A percentile compares a stretch with the other conserved stretches of the same genome.
These are phyloP conservation scores for Zeus faber DNA, from an alignment of 2,113 vertebrate species.

Conservation along the genomic window DNA sequence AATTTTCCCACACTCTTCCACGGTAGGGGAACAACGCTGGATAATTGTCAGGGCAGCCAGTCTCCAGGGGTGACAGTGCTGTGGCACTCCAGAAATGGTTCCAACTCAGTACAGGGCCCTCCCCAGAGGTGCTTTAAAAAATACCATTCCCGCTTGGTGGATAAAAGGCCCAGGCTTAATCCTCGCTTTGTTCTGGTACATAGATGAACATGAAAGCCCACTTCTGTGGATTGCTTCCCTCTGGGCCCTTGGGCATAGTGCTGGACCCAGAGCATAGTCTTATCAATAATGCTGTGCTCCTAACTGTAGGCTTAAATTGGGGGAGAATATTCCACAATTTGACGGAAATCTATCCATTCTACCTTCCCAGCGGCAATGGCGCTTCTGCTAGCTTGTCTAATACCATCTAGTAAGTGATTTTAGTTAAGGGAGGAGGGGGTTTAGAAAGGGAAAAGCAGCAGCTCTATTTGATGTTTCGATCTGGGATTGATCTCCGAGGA, in stretches of 20 bases:
- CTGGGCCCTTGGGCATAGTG: constrained; percentile 61
- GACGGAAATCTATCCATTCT: constrained; percentile 78
- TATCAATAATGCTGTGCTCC: constrained; percentile 85
- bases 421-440: constrained; percentile 62
- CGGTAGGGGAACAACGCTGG: constrained; percentile 39
- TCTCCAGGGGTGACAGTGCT: constrained; percentile 44
- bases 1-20: constrained; percentile 63
- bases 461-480: constrained; percentile 99
- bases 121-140: constrained; percentile 45
- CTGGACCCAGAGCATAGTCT: constrained; percentile 70
- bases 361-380: constrained; percentile 81
- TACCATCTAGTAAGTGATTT: constrained; percentile 89
- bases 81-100: constrained; percentile 53
- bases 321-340: constrained; percentile 82
- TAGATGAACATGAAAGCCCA: constrained; percentile 83
- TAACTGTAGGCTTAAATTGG: constrained; percentile 82
- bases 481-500: constrained; percentile 96
- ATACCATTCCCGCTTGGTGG: constrained; percentile 63
- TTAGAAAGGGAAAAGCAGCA: constrained; percentile 80
- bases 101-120: constrained; percentile 28
- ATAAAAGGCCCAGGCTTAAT: constrained; percentile 76
- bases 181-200: constrained; percentile 82
- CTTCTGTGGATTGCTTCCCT: constrained; percentile 75
- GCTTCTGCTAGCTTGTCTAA: constrained; percentile 82
- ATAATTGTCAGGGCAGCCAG: constrained; percentile 51